Percentiles rank a stretch among this genome's conserved stretches.
These are phyloP conservation scores for Siniperca knerii DNA, from an alignment of 2,113 vertebrate species.

Conservation along the genomic window DNA sequence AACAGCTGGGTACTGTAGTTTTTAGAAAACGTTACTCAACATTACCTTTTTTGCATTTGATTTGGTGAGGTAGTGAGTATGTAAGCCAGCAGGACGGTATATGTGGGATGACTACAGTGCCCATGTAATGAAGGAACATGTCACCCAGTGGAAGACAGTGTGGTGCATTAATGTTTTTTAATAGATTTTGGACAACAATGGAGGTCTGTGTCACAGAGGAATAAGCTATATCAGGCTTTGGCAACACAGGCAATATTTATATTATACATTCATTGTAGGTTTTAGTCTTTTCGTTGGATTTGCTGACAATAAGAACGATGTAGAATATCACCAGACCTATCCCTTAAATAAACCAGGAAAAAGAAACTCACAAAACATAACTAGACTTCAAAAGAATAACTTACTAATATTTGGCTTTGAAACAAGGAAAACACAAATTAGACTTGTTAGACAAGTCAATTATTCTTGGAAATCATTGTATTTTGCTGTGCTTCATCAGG, in stretches of 20 bases:
- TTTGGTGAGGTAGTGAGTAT: constrained; percentile 11
- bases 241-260: too few relatives aligned
- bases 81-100: not conserved
- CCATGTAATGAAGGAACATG: constrained; percentile 5
- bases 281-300: too few relatives aligned
- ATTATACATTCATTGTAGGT: too few relatives aligned
- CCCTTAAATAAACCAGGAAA: not conserved
- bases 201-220: too few relatives aligned
- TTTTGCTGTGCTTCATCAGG: not conserved
- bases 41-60: not conserved
- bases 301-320: too few relatives aligned
- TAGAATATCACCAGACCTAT: not conserved
- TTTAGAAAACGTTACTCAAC: too few relatives aligned
- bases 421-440: not conserved
- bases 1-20: too few relatives aligned
- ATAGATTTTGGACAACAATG: too few relatives aligned
- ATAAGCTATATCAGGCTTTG: too few relatives aligned
- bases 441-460: not conserved
- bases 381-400: not conserved
- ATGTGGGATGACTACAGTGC: constrained; percentile 13
- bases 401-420: not conserved
- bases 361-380: not conserved
- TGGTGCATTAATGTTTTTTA: too few relatives aligned
- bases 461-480: not conserved
- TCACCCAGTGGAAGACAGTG: not conserved